phyloP scores from a whole-genome alignment of 2,113 vertebrate species.

The Glareola pratincola region DNA sequence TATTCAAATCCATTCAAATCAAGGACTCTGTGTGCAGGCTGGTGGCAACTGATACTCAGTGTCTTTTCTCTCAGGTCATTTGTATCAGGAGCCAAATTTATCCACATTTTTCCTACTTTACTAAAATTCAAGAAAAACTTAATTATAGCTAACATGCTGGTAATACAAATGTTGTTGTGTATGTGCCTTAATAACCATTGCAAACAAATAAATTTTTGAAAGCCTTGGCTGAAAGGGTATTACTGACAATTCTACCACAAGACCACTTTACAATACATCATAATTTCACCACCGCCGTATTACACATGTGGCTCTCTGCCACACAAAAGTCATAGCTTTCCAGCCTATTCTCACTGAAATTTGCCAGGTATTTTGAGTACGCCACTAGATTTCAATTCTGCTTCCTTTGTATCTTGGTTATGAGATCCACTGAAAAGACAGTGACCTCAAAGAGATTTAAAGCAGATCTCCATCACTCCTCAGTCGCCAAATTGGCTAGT shows the following conservation, averaged over 20 bases:
- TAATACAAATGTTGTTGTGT: neutral
- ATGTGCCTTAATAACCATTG: neutral
- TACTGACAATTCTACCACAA: neutral
- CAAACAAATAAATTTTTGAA: neutral
- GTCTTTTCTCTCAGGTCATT: neutral
- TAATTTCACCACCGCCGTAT: neutral
- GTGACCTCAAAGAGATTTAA: neutral
- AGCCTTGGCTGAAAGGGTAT: neutral
- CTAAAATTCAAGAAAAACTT: neutral
- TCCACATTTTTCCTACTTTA: neutral
- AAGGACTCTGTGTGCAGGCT: neutral
- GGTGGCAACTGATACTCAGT: neutral
- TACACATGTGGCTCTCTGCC: neutral
- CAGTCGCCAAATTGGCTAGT: neutral
- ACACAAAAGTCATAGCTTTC: neutral
- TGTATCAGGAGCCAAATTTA: neutral
- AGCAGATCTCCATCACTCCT: neutral
- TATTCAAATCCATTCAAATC: neutral
- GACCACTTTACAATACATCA: neutral
- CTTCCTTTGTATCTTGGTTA: neutral
- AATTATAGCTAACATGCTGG: neutral
- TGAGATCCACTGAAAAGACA: neutral
- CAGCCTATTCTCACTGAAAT: neutral
- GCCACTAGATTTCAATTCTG: neutral
- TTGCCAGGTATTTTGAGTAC: neutral